These are phyloP conservation scores for Beris chalybata DNA, from an alignment of 2,888 invertebrate species.

Conservation along the genomic window DNA sequence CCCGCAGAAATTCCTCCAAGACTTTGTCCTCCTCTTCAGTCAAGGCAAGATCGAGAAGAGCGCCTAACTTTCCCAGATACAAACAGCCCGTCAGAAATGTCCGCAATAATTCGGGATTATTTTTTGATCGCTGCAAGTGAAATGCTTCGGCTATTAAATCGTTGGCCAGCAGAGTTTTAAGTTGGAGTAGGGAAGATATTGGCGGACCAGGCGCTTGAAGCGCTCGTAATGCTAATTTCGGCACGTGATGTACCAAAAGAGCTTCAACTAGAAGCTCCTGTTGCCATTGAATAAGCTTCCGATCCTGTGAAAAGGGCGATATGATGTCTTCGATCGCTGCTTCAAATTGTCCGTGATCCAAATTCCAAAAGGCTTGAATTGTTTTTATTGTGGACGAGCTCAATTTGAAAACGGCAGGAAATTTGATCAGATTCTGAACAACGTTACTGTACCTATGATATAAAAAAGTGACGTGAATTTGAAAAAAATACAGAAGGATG, in stretches of 20 bases:
- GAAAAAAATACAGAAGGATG: neutral
- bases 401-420: constrained; percentile 77
- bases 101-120: constrained; percentile 47
- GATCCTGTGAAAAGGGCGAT: constrained; percentile 47
- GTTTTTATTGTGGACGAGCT: constrained; percentile 74
- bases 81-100: constrained; percentile 50
- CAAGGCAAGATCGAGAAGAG: constrained; percentile 49
- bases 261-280: constrained; percentile 49
- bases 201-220: constrained; percentile 46
- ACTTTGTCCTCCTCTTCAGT: constrained; percentile 49
- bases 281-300: constrained; percentile 49
- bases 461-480: neutral
- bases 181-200: constrained; percentile 45
- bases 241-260: constrained; percentile 46
- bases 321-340: constrained; percentile 55
- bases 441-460: constrained; percentile 61
- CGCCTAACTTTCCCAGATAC: constrained; percentile 45
- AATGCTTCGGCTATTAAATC: constrained; percentile 53
- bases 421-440: constrained; percentile 73
- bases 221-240: constrained; percentile 48
- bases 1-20: constrained; percentile 46
- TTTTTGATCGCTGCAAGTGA: constrained; percentile 49
- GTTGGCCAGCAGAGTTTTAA: constrained; percentile 51
- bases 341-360: constrained; percentile 83
- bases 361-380: constrained; percentile 85